These are phyloP conservation scores for Stomatorhinus ivindoensis DNA, from an alignment of 2,113 vertebrate species.

Conservation along the genomic window DNA sequence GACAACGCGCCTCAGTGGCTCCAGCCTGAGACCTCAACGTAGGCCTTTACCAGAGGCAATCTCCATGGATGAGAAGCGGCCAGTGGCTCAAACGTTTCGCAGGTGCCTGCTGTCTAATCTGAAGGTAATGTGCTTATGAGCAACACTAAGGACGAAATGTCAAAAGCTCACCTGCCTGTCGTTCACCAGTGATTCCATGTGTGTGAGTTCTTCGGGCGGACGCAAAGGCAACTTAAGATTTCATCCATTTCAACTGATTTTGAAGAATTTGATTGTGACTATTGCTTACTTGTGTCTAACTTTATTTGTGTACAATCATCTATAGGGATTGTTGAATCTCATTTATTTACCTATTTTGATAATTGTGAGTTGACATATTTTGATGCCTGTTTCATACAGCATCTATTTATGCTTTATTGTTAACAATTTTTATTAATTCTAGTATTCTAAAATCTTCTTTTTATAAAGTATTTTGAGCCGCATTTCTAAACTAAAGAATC, in stretches of 20 bases:
- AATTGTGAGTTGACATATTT: neutral
- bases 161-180: neutral
- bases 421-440: neutral
- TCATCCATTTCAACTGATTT: neutral
- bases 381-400: neutral
- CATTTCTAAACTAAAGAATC: neutral
- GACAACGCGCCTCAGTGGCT: neutral
- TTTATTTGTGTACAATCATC: neutral
- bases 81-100: neutral
- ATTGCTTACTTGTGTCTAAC: neutral
- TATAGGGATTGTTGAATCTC: neutral
- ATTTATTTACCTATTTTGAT: neutral
- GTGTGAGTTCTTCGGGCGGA: neutral
- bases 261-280: neutral
- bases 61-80: neutral
- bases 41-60: neutral
- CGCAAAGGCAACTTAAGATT: neutral
- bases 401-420: neutral
- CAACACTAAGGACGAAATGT: neutral
- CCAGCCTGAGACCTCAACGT: neutral
- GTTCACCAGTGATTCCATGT: neutral
- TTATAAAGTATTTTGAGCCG: neutral
- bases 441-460: neutral
- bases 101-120: neutral
- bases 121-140: neutral